phyloP scores from a whole-genome alignment of 2,888 invertebrate genomes.

The Pseudeuparius sepicola region DNA sequence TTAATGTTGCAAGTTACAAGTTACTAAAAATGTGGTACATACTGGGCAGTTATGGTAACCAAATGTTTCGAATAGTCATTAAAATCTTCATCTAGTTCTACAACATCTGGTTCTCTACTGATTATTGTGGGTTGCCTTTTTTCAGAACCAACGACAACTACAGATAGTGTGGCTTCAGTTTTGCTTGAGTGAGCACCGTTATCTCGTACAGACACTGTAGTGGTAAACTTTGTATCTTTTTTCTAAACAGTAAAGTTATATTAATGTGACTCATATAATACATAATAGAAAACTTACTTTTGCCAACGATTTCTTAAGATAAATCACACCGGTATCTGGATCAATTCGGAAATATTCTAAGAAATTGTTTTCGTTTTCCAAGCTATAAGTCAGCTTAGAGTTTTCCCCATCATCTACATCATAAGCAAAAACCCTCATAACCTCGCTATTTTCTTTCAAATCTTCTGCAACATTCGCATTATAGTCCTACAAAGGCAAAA shows the following conservation, averaged over 20 bases:
- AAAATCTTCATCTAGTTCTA: conserved; percentile 63
- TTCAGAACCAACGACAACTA: conserved; percentile 78
- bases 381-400: conserved; percentile 68
- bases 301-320: conserved; percentile 29
- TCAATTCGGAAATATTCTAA: conserved; percentile 72
- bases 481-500: conserved; percentile 41
- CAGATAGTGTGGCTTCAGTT: conserved; percentile 67
- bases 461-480: conserved; percentile 77
- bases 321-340: conserved; percentile 71
- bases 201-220: conserved; percentile 70
- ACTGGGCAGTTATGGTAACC: conserved; percentile 55
- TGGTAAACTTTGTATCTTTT: conserved; percentile 52
- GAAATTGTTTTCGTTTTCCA: conserved; percentile 40
- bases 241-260: conserved; percentile 37
- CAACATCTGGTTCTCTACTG: conserved; percentile 42
- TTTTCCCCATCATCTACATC: conserved; percentile 89
- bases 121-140: conserved; percentile 74
- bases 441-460: conserved; percentile 57
- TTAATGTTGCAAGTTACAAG: conserved; percentile 1
- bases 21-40: conserved; percentile 37
- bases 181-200: conserved; percentile 51
- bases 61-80: conserved; percentile 49
- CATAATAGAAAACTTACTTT: conserved; percentile 24
- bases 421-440: conserved; percentile 85
- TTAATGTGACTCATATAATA: neutral